These are phyloP conservation scores for Mustela lutreola DNA, from an alignment of 2,113 vertebrate genomes.

Conservation along the genomic window DNA sequence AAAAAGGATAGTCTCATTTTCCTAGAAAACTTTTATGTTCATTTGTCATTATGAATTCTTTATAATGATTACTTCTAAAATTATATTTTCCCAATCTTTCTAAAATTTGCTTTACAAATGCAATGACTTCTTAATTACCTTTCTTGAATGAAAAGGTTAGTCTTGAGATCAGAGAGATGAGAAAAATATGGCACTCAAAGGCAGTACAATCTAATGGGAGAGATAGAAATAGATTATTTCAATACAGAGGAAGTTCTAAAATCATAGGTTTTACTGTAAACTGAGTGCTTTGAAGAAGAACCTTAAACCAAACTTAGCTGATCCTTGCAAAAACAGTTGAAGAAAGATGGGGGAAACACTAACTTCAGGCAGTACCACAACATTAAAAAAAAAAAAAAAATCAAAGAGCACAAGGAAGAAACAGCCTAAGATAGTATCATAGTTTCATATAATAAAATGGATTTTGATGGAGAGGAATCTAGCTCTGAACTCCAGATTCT, in stretches of 20 bases:
- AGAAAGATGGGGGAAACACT: neutral
- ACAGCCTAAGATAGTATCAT: neutral
- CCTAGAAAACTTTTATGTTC: neutral
- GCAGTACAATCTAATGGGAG: neutral
- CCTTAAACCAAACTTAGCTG: neutral
- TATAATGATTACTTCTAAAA: neutral
- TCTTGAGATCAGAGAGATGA: neutral
- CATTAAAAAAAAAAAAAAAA: neutral
- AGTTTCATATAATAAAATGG: neutral
- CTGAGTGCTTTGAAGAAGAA: neutral
- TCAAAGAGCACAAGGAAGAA: neutral
- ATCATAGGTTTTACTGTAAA: neutral
- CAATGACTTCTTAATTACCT: neutral
- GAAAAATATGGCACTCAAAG: neutral
- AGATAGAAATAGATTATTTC: neutral
- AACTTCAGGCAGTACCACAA: neutral
- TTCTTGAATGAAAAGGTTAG: neutral
- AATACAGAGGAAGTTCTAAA: neutral
- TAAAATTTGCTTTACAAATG: slow-evolving; percentile 6
- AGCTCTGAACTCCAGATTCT: neutral
- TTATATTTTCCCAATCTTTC: neutral
- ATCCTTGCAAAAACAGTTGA: neutral
- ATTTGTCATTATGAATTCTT: neutral
- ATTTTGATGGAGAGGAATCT: neutral
- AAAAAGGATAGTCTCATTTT: neutral